A percentile compares a stretch with the other conserved stretches of the same genome.
Conservation (phyloP, 2,797 vertebrate genomes). For the Holocentrus rufus region DNA sequence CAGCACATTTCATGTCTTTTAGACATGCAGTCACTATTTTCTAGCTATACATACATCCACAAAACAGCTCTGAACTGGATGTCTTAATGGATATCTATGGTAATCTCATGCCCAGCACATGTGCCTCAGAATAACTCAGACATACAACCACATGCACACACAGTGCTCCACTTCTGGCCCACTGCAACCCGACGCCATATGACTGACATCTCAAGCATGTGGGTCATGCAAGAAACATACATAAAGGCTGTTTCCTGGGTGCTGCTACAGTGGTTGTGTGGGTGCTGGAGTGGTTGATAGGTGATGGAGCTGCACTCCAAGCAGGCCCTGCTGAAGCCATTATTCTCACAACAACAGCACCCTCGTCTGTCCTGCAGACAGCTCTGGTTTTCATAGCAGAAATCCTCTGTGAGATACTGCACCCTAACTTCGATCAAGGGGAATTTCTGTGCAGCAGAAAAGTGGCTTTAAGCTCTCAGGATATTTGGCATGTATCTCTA, state of each 20-base stretch:
- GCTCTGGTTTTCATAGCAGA: background rate
- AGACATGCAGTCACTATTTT: constrained; percentile 1
- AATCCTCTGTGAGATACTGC: background rate
- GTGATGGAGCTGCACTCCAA: constrained; percentile 8
- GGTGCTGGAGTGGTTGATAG: background rate
- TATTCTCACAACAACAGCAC: constrained; percentile 56
- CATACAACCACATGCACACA: constrained; percentile 13
- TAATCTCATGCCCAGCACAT: background rate
- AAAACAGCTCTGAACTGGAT: background rate
- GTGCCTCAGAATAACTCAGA: constrained; percentile 13
- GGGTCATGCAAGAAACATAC: constrained; percentile 26
- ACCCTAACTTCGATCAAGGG: background rate
- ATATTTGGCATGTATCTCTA: constrained; percentile 2
- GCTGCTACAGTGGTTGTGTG: background rate
- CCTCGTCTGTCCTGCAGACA: constrained; percentile 51
- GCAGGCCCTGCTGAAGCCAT: constrained; percentile 2
- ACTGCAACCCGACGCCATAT: constrained; percentile 53
- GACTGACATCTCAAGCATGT: constrained; percentile 47
- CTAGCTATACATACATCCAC: background rate
- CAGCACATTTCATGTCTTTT: background rate
- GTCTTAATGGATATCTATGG: background rate
- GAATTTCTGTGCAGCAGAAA: constrained; percentile 2
- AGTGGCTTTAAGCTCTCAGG: background rate
- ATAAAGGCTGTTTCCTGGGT: constrained; percentile 20
- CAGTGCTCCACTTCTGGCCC: constrained; percentile 21